A percentile compares a stretch with the other conserved stretches of the same genome.
These are phyloP conservation scores for Paraplagusia blochii DNA, from an alignment of 2,113 vertebrate species.

Conservation along the genomic window DNA sequence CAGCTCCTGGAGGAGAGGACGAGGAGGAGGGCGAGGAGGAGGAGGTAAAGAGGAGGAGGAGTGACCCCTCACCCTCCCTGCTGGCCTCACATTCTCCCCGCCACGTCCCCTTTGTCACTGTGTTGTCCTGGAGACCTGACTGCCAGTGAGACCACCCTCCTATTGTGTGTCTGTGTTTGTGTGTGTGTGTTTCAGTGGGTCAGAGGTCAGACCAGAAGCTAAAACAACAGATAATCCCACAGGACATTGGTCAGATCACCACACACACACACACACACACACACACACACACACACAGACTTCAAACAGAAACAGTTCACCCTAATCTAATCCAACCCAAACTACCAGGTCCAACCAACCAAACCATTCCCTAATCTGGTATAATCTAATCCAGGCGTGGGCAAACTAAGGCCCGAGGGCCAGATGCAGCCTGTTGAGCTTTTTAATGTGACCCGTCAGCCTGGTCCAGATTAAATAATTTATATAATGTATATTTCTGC, in stretches of 20 bases:
- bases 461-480: too few relatives aligned
- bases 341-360: too few relatives aligned
- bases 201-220: slow-evolving; percentile 61
- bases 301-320: too few relatives aligned
- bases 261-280: slow-evolving; percentile 1
- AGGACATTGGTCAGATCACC: slow-evolving; percentile 18
- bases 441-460: too few relatives aligned
- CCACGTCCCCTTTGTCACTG: slow-evolving; percentile 70
- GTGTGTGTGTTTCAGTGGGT: slow-evolving; percentile 27
- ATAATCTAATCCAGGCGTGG: too few relatives aligned
- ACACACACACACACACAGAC: slow-evolving; percentile 6
- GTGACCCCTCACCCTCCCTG: slow-evolving; percentile 37
- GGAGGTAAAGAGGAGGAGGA: slow-evolving; percentile 1
- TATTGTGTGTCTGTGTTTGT: slow-evolving; percentile 29
- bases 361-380: too few relatives aligned
- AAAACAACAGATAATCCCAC: slow-evolving; percentile 66
- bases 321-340: too few relatives aligned
- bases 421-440: too few relatives aligned
- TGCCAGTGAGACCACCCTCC: slow-evolving; percentile 62
- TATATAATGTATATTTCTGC: too few relatives aligned
- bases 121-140: slow-evolving; percentile 76
- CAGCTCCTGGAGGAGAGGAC: not conserved
- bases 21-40: too few relatives aligned
- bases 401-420: too few relatives aligned
- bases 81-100: slow-evolving; percentile 65